Percentiles rank a stretch among this genome's conserved stretches.
These are phyloP conservation scores for Paramormyrops kingsleyae DNA, from an alignment of 2,113 vertebrate genomes.

Conservation along the genomic window DNA sequence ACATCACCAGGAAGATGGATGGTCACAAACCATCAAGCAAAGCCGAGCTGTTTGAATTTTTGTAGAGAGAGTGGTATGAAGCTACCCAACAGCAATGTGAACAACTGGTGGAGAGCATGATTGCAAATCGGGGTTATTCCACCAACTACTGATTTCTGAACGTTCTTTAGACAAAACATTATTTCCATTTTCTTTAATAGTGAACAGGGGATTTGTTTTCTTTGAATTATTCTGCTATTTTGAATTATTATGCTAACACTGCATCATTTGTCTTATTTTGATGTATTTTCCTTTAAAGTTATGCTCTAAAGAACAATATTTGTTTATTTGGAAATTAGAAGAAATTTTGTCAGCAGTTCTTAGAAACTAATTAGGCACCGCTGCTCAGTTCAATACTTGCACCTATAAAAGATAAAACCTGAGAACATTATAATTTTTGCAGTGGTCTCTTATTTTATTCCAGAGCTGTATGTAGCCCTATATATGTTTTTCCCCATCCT, in stretches of 20 bases:
- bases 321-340: background rate
- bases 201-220: background rate
- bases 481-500: background rate
- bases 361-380: no score
- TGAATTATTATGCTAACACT: no score
- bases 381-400: background rate
- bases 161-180: background rate
- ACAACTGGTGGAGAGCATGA: background rate
- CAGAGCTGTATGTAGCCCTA: background rate
- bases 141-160: constrained; percentile 13
- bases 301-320: no score
- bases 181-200: background rate
- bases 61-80: background rate
- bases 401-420: background rate
- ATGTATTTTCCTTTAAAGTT: background rate
- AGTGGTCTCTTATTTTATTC: no score
- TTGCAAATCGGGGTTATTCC: background rate
- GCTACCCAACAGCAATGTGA: background rate
- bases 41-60: constrained; percentile 17
- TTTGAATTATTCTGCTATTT: background rate
- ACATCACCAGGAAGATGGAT: background rate
- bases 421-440: background rate
- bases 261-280: background rate
- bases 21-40: constrained; percentile 19
- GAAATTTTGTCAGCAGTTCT: no score